Conservation (phyloP, 2,797 vertebrate genomes). For the Odontamblyopus rebecca region DNA sequence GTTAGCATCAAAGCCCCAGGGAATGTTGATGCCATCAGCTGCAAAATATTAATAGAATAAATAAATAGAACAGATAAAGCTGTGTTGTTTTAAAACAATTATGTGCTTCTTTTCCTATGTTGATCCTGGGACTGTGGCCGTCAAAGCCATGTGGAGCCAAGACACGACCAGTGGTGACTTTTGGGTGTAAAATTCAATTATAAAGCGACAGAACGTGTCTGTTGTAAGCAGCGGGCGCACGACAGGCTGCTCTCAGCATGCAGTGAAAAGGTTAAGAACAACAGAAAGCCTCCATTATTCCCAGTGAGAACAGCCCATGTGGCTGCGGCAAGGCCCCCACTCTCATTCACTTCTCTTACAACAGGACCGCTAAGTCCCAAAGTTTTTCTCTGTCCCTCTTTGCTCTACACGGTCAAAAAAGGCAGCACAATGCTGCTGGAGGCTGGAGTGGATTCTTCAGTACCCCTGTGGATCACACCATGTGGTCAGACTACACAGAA, state of each 20-base stretch:
- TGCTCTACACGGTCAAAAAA: conserved; percentile 57
- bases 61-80: not conserved
- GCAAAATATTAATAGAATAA: too few species aligned
- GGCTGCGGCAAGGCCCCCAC: conserved; percentile 76
- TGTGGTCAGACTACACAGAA: conserved; percentile 74
- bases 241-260: conserved; percentile 84
- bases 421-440: conserved; percentile 65
- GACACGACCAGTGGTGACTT: conserved; percentile 45
- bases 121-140: conserved; percentile 78
- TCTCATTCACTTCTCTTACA: conserved; percentile 70
- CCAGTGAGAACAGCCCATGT: conserved; percentile 98
- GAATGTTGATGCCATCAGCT: too few species aligned
- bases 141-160: conserved; percentile 74
- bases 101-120: conserved; percentile 9
- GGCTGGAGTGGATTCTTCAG: conserved; percentile 71
- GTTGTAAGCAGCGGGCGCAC: conserved; percentile 79
- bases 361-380: conserved; percentile 65
- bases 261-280: conserved; percentile 88
- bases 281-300: conserved; percentile 92
- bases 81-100: conserved; percentile 1
- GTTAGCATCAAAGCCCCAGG: too few species aligned
- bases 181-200: conserved; percentile 80
- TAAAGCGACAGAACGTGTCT: conserved; percentile 71
- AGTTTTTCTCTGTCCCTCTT: conserved; percentile 59
- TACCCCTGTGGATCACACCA: conserved; percentile 72